Evolutionary conservation across 2,113 vertebrate genomes (phyloP).

Genomic region (Lonchura striata): DNA sequence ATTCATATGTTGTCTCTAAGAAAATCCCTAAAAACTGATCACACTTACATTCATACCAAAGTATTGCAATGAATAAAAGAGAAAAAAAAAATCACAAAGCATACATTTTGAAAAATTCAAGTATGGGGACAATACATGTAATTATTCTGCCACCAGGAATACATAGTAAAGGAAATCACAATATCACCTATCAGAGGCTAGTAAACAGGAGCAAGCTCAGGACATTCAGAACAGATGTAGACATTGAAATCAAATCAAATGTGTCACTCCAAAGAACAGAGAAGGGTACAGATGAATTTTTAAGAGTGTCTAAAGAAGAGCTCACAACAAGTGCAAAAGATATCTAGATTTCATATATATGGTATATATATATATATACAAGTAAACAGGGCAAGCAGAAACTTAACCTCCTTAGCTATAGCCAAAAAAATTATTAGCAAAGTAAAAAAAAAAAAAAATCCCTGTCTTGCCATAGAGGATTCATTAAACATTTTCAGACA

Average conservation of each 20-base stretch:
- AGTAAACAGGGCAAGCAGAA: background rate
- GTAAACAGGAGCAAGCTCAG: background rate
- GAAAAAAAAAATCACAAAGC: background rate
- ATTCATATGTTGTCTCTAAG: background rate
- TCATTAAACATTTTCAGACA: background rate
- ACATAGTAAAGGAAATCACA: background rate
- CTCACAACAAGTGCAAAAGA: background rate
- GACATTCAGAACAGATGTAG: background rate
- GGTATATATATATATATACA: background rate
- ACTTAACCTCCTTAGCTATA: background rate
- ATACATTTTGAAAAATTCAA: background rate
- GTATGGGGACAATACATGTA: background rate
- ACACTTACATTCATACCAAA: background rate
- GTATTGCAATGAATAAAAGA: background rate
- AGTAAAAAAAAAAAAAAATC: background rate
- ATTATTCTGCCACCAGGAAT: background rate
- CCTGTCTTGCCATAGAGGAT: fast-evolving
- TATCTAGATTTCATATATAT: background rate
- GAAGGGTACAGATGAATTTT: background rate
- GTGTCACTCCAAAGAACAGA: background rate
- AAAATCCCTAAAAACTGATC: background rate
- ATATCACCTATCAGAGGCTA: background rate
- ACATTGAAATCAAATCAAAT: background rate
- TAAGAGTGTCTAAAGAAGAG: background rate
- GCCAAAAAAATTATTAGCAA: background rate